These are phyloP conservation scores for Diaphora mendica DNA, from an alignment of 2,888 invertebrate species.

Conservation along the genomic window DNA sequence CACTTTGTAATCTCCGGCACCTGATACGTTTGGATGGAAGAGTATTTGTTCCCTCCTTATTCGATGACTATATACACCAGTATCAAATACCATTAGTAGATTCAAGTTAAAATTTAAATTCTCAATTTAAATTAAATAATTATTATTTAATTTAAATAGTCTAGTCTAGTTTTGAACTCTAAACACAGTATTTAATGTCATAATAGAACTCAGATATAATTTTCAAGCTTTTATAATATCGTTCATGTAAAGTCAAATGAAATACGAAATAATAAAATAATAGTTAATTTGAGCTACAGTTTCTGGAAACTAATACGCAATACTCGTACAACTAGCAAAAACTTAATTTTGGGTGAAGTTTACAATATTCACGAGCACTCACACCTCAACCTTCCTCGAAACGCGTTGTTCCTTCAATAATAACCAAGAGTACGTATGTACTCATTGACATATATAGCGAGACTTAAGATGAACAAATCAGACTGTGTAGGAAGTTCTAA, in stretches of 20 bases:
- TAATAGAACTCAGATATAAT: background rate
- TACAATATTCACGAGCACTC: background rate
- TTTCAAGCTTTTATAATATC: background rate
- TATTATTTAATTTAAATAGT: too few species aligned
- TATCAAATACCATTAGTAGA: too few species aligned
- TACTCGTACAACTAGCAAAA: background rate
- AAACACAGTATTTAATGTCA: background rate
- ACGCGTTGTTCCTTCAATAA: background rate
- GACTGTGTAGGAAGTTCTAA: background rate
- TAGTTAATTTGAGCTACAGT: slow-evolving; percentile 8
- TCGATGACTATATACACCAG: too few species aligned
- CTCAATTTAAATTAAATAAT: too few species aligned
- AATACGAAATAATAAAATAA: background rate
- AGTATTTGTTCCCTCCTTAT: too few species aligned
- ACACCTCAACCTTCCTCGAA: background rate
- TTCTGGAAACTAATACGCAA: background rate
- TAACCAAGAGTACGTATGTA: background rate
- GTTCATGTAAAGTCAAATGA: background rate
- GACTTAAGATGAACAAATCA: background rate
- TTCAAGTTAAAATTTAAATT: too few species aligned
- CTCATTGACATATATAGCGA: background rate
- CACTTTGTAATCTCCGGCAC: too few species aligned
- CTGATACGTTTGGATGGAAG: too few species aligned
- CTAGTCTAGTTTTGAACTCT: background rate
- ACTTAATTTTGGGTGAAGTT: slow-evolving; percentile 8